Conservation (phyloP, 2,888 invertebrate species). For the Cheiracanthium punctorium region DNA sequence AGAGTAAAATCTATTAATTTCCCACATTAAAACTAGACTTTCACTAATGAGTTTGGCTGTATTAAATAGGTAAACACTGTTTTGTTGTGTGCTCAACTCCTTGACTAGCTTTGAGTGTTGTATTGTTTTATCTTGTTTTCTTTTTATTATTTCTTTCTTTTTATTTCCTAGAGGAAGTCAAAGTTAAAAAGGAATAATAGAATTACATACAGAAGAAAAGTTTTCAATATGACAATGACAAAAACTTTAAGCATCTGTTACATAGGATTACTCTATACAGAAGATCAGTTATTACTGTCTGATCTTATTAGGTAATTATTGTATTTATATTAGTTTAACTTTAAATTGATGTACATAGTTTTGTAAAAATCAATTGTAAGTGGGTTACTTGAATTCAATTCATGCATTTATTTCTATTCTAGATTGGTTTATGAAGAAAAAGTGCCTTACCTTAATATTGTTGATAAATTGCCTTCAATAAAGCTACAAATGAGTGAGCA, state of each 20-base stretch:
- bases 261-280: conserved; percentile 51
- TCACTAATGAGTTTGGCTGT: too few relatives aligned
- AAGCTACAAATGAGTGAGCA: background rate
- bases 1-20: too few relatives aligned
- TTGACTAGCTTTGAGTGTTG: too few relatives aligned
- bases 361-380: too few relatives aligned
- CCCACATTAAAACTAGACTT: too few relatives aligned
- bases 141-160: too few relatives aligned
- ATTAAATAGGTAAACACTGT: too few relatives aligned
- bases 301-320: conserved; percentile 52
- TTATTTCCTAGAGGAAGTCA: background rate
- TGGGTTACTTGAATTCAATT: too few relatives aligned
- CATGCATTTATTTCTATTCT: background rate
- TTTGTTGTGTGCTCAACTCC: too few relatives aligned
- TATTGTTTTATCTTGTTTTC: too few relatives aligned
- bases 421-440: conserved; percentile 39
- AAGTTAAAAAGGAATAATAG: background rate
- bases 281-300: conserved; percentile 30
- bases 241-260: conserved; percentile 56
- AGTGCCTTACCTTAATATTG: conserved; percentile 40
- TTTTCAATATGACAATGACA: conserved; percentile 19
- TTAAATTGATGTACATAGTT: too few relatives aligned
- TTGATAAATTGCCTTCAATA: conserved; percentile 30
- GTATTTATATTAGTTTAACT: background rate
- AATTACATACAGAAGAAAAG: background rate